These are phyloP conservation scores for Eulithis prunata DNA, from an alignment of 2,888 invertebrate genomes.

Conservation along the genomic window DNA sequence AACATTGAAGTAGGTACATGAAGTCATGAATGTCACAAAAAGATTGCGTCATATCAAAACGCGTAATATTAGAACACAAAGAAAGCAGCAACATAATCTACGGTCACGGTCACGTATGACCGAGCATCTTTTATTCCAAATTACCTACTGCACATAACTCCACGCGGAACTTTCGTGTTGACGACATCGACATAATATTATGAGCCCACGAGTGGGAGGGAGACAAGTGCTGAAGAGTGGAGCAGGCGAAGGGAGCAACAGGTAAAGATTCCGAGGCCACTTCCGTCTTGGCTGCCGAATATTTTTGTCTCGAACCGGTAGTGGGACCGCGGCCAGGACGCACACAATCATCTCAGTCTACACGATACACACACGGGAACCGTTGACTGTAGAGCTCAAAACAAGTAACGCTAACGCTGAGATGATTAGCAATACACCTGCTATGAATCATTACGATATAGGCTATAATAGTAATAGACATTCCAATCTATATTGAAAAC, in stretches of 20 bases:
- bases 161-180: conserved; percentile 59
- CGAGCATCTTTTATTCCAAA: conserved; percentile 79
- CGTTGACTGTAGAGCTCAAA: conserved; percentile 45
- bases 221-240: conserved; percentile 66
- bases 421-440: conserved; percentile 41
- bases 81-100: conserved; percentile 71
- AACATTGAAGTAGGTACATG: not conserved
- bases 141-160: conserved; percentile 70
- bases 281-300: conserved; percentile 85
- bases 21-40: conserved; percentile 16
- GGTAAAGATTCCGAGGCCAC: conserved; percentile 85
- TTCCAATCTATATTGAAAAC: conserved; percentile 12
- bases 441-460: conserved; percentile 35
- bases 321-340: conserved; percentile 81
- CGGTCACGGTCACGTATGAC: conserved; percentile 80
- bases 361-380: conserved; percentile 49
- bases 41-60: conserved; percentile 46
- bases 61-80: conserved; percentile 54
- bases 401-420: conserved; percentile 41
- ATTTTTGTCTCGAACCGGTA: conserved; percentile 85
- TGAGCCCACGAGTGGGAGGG: conserved; percentile 60
- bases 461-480: conserved; percentile 1
- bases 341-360: conserved; percentile 65
- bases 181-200: conserved; percentile 57
- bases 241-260: conserved; percentile 83